Conservation (phyloP, 2,113 vertebrate genomes). For the Chloebia gouldiae region DNA sequence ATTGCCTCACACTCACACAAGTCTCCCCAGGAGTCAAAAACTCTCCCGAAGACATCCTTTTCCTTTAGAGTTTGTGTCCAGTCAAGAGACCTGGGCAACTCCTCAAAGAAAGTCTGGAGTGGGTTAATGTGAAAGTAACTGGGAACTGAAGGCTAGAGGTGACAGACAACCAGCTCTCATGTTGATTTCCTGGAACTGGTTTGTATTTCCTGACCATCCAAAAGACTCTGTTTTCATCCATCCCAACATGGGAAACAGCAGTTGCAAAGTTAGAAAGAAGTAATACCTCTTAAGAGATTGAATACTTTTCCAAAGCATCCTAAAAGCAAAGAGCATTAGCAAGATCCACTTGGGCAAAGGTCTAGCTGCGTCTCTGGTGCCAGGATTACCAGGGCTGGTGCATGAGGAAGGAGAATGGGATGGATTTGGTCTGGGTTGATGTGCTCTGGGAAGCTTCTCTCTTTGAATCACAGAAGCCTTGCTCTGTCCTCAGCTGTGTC, state of each 20-base stretch:
- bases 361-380: neutral
- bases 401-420: neutral
- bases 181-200: neutral
- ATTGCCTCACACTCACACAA: neutral
- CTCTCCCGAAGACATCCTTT: neutral
- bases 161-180: neutral
- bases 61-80: neutral
- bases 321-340: neutral
- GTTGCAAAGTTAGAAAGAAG: neutral
- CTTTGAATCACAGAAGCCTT: neutral
- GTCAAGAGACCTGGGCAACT: neutral
- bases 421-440: neutral
- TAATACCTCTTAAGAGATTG: neutral
- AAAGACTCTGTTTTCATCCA: neutral
- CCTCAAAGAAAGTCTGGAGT: neutral
- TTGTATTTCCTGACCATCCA: neutral
- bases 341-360: neutral
- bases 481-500: neutral
- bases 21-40: neutral
- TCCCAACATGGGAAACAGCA: neutral
- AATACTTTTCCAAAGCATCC: neutral
- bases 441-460: neutral
- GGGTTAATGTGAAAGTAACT: neutral
- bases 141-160: neutral
- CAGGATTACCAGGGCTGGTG: neutral